These are phyloP conservation scores for Tympanoctomys barrerae DNA, from an alignment of 2,797 vertebrate genomes.

Conservation along the genomic window DNA sequence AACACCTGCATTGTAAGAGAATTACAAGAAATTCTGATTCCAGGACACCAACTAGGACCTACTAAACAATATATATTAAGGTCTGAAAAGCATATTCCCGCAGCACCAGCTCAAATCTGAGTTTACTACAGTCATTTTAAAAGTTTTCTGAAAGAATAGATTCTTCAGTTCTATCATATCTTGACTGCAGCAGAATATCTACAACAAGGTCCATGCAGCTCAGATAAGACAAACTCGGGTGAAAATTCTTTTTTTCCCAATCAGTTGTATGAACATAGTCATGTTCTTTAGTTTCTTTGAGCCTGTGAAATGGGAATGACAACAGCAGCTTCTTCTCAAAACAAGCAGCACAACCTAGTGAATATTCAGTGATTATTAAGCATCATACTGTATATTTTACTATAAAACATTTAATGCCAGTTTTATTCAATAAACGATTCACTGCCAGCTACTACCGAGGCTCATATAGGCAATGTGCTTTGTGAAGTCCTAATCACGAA, in stretches of 20 bases:
- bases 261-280: background rate
- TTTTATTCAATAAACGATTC: background rate
- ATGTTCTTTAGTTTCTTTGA: background rate
- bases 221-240: background rate
- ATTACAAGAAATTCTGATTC: background rate
- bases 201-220: background rate
- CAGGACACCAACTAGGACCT: background rate
- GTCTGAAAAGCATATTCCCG: background rate
- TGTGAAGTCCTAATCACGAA: background rate
- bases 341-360: background rate
- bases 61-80: background rate
- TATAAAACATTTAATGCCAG: background rate
- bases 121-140: background rate
- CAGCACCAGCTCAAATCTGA: background rate
- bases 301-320: background rate
- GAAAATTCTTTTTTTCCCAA: background rate
- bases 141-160: background rate
- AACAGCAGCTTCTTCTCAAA: background rate
- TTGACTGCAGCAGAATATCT: background rate
- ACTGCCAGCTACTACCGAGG: background rate
- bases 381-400: background rate
- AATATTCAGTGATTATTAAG: background rate
- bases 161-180: background rate
- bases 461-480: background rate
- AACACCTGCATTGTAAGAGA: background rate